Percentiles rank a stretch among this genome's conserved stretches.
These are phyloP conservation scores for Epinephelus fuscoguttatus DNA, from an alignment of 2,113 vertebrate genomes.

Conservation along the genomic window DNA sequence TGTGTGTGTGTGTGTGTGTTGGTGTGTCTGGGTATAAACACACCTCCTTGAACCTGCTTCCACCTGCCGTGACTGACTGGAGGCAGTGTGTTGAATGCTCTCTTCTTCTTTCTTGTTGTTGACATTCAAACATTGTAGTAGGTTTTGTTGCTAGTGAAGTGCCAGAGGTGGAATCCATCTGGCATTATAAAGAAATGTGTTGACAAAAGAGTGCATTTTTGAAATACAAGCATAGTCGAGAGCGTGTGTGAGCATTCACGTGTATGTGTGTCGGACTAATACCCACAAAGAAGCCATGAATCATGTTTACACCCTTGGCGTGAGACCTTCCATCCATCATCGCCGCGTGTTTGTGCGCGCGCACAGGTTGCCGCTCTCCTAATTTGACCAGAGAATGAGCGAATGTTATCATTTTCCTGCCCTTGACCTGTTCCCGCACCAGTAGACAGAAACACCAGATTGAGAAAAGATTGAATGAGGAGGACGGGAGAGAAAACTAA, in stretches of 20 bases:
- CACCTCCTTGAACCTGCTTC: slow-evolving; percentile 73
- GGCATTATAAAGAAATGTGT: slow-evolving; percentile 61
- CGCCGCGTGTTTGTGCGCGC: slow-evolving; percentile 22
- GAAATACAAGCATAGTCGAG: slow-evolving; percentile 45
- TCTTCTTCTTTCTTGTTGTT: slow-evolving; percentile 66
- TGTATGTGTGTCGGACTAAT: slow-evolving; percentile 46
- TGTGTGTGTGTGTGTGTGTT: slow-evolving; percentile 31
- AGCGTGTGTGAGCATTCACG: background rate
- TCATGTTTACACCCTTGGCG: slow-evolving; percentile 73
- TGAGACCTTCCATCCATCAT: slow-evolving; percentile 74
- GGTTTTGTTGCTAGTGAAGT: slow-evolving; percentile 66
- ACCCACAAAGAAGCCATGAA: slow-evolving; percentile 70
- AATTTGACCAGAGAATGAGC: slow-evolving; percentile 76
- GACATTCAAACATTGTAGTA: slow-evolving; percentile 71
- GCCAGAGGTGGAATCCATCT: slow-evolving; percentile 75
- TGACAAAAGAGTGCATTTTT: slow-evolving; percentile 63
- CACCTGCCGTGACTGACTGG: slow-evolving; percentile 77
- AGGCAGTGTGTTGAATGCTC: slow-evolving; percentile 71
- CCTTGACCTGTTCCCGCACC: slow-evolving; percentile 75
- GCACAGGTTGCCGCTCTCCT: slow-evolving; percentile 43
- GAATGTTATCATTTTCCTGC: slow-evolving; percentile 81
- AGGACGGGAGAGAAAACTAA: slow-evolving; percentile 46
- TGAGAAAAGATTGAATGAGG: slow-evolving; percentile 69
- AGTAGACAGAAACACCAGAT: slow-evolving; percentile 57
- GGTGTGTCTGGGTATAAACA: slow-evolving; percentile 48